Percentiles rank a stretch among this genome's conserved stretches.
phyloP scores from a whole-genome alignment of 2,113 vertebrate genomes.

The Proterorhinus semilunaris region DNA sequence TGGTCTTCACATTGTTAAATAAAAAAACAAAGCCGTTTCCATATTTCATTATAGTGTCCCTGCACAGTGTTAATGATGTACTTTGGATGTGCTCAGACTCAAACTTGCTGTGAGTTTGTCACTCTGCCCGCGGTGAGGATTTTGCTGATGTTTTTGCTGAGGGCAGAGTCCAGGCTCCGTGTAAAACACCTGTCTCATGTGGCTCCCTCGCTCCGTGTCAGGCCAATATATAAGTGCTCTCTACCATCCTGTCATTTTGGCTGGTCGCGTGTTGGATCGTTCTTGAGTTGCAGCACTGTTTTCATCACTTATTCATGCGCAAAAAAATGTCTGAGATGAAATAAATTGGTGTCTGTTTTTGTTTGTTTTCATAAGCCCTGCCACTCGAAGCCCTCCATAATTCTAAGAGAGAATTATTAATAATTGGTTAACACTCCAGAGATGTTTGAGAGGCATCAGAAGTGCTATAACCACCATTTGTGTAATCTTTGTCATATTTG shows the following conservation, averaged over 20 bases:
- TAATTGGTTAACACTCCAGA: slow-evolving; percentile 20
- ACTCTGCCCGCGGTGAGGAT: slow-evolving; percentile 23
- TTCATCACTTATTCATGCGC: slow-evolving; percentile 11
- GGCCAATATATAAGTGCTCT: slow-evolving; percentile 4
- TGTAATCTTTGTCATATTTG: neutral
- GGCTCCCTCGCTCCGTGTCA: slow-evolving; percentile 9
- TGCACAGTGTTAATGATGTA: neutral
- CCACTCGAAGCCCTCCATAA: slow-evolving; percentile 17
- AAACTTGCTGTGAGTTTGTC: slow-evolving; percentile 21
- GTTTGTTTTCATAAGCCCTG: slow-evolving; percentile 29
- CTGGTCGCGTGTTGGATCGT: neutral
- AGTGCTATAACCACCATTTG: neutral
- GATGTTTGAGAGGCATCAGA: neutral
- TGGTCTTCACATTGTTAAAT: too few species aligned
- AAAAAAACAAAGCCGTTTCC: too few species aligned
- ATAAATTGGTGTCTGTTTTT: neutral
- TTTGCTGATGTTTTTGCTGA: slow-evolving; percentile 41
- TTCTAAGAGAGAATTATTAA: slow-evolving; percentile 27
- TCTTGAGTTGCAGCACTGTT: neutral
- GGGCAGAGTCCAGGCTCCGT: slow-evolving; percentile 10
- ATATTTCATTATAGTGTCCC: neutral
- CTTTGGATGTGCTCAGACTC: neutral
- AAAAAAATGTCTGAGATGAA: slow-evolving; percentile 10
- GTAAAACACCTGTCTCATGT: slow-evolving; percentile 6
- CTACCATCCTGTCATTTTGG: neutral